Conservation (phyloP, 2,797 vertebrate species). For the Muscicapa striata region DNA sequence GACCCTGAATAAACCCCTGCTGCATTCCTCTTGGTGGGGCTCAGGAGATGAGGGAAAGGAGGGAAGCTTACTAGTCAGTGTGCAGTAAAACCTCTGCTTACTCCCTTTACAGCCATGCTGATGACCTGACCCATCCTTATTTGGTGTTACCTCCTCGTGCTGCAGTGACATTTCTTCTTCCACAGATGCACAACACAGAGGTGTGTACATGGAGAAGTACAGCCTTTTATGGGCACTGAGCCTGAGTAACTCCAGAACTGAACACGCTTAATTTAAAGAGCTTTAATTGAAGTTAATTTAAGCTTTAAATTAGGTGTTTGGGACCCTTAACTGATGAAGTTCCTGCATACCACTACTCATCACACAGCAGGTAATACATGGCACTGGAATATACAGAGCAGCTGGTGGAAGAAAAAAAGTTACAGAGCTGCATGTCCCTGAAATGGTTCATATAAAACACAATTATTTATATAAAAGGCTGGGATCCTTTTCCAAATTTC, state of each 20-base stretch:
- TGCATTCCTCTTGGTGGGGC: neutral
- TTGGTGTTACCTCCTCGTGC: neutral
- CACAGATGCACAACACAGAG: accelerated
- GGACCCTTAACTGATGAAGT: neutral
- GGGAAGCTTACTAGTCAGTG: neutral
- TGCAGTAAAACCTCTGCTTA: neutral
- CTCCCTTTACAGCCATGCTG: neutral
- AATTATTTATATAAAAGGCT: neutral
- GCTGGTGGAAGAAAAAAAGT: neutral
- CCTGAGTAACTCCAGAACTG: neutral
- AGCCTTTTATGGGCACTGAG: neutral
- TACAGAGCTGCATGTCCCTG: neutral
- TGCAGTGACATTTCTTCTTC: neutral
- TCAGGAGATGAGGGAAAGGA: neutral
- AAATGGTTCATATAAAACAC: neutral
- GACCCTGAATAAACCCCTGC: neutral
- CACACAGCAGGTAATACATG: neutral
- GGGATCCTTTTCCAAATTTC: neutral
- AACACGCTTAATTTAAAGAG: neutral
- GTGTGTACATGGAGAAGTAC: neutral
- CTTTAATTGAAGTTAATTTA: neutral
- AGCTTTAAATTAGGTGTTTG: neutral
- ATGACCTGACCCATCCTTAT: neutral
- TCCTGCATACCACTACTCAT: neutral
- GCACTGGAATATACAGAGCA: neutral